Percentiles rank a stretch among this genome's conserved stretches.
Evolutionary conservation across 2,888 invertebrate species (phyloP).

Genomic region (Hirtodrosophila histrioides): DNA sequence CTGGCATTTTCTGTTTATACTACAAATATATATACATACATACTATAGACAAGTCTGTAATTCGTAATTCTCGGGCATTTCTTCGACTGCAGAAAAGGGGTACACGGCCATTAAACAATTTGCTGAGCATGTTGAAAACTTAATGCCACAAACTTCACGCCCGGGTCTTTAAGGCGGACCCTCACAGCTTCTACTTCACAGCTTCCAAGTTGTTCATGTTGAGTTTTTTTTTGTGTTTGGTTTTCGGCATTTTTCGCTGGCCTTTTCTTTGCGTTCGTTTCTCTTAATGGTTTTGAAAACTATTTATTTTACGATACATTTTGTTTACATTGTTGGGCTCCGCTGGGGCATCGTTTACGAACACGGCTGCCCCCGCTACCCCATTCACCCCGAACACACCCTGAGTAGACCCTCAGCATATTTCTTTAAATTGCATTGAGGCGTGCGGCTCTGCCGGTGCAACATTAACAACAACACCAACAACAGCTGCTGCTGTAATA

Average conservation of each 20-base stretch:
- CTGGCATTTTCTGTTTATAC: conserved; percentile 34
- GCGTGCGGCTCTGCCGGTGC: conserved; percentile 44
- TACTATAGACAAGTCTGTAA: conserved; percentile 10
- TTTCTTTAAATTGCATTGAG: conserved; percentile 68
- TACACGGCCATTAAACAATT: conserved; percentile 55
- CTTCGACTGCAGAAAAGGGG: neutral
- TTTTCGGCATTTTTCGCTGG: conserved; percentile 27
- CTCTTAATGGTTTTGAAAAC: conserved; percentile 69
- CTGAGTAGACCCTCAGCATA: conserved; percentile 48
- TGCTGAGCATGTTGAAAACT: conserved; percentile 64
- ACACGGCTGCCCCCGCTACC: neutral
- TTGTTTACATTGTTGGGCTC: conserved; percentile 68
- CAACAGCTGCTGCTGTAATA: conserved; percentile 18
- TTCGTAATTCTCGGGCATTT: conserved; percentile 12
- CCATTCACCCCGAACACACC: conserved; percentile 10
- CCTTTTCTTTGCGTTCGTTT: conserved; percentile 11
- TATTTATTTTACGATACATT: conserved; percentile 77
- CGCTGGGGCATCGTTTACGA: conserved; percentile 44
- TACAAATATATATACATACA: neutral
- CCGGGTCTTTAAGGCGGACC: conserved; percentile 39
- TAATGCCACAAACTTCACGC: conserved; percentile 64
- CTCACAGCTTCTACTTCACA: conserved; percentile 20
- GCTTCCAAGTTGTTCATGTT: conserved; percentile 28
- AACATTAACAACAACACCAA: conserved; percentile 28
- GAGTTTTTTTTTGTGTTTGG: conserved; percentile 11